These are phyloP conservation scores for Thecophora atra DNA, from an alignment of 2,888 invertebrate genomes.

Conservation along the genomic window DNA sequence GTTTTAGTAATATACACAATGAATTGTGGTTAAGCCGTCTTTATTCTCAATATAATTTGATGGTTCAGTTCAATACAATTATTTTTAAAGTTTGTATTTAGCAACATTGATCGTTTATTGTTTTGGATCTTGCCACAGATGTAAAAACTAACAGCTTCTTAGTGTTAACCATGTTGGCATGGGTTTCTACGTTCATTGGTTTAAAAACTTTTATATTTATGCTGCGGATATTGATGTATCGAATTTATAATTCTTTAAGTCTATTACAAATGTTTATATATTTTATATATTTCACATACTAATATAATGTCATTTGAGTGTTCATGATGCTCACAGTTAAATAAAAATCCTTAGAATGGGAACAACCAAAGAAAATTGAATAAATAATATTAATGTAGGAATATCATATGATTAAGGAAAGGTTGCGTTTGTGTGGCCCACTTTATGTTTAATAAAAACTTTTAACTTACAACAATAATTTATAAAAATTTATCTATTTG, in stretches of 20 bases:
- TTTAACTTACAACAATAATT: slow-evolving; percentile 44
- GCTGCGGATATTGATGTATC: slow-evolving; percentile 17
- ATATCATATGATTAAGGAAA: slow-evolving; percentile 3
- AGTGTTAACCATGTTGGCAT: slow-evolving; percentile 25
- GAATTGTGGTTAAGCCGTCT: slow-evolving; percentile 37
- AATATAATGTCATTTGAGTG: slow-evolving; percentile 33
- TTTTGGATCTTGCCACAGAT: slow-evolving; percentile 18
- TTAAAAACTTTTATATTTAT: slow-evolving; percentile 29
- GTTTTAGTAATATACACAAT: slow-evolving; percentile 4
- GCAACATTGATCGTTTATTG: background rate
- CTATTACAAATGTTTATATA: slow-evolving; percentile 30
- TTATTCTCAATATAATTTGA: slow-evolving; percentile 33
- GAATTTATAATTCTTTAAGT: slow-evolving; percentile 30
- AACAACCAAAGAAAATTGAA: background rate
- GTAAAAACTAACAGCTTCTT: slow-evolving; percentile 26
- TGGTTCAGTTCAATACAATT: slow-evolving; percentile 26
- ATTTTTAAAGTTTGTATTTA: slow-evolving; percentile 8
- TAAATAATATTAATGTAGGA: background rate
- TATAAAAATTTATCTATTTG: slow-evolving; percentile 54
- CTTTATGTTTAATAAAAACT: slow-evolving; percentile 14
- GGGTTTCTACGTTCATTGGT: slow-evolving; percentile 29
- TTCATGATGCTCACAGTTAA: slow-evolving; percentile 43
- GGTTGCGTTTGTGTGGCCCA: slow-evolving; percentile 23
- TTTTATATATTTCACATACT: slow-evolving; percentile 32
- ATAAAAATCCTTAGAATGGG: slow-evolving; percentile 46